These are phyloP conservation scores for Saccopteryx leptura DNA, from an alignment of 2,113 vertebrate genomes.

Conservation along the genomic window DNA sequence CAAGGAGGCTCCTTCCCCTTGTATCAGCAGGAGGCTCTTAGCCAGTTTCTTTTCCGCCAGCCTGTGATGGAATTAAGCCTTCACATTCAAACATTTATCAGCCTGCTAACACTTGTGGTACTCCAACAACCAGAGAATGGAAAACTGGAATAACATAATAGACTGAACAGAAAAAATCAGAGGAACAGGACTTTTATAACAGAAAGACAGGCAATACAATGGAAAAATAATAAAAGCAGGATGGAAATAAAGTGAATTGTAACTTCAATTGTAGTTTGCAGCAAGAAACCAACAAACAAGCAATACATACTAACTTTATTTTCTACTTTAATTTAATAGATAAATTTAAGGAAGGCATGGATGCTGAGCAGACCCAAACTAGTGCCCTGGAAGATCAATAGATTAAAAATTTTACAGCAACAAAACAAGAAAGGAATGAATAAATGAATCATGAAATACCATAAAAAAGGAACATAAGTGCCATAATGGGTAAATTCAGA, in stretches of 20 bases:
- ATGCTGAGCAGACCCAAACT: background rate
- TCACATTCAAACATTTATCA: background rate
- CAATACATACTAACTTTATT: background rate
- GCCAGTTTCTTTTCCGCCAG: background rate
- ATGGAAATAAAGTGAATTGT: background rate
- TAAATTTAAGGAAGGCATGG: background rate
- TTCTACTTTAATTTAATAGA: background rate
- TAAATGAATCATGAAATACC: background rate
- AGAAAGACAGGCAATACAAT: background rate
- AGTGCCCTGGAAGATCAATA: background rate
- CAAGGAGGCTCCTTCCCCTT: background rate
- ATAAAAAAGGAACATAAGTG: background rate
- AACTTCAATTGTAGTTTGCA: background rate
- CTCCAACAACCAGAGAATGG: background rate
- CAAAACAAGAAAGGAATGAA: background rate
- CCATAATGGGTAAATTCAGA: background rate
- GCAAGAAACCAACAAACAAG: background rate
- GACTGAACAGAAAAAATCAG: background rate
- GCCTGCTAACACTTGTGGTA: background rate
- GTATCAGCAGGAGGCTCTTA: background rate
- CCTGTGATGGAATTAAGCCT: background rate
- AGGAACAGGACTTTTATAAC: background rate
- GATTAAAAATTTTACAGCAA: background rate
- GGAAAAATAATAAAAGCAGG: background rate
- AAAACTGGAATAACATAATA: background rate